Conservation (phyloP, 2,113 vertebrate genomes). For the Stegastes partitus region DNA sequence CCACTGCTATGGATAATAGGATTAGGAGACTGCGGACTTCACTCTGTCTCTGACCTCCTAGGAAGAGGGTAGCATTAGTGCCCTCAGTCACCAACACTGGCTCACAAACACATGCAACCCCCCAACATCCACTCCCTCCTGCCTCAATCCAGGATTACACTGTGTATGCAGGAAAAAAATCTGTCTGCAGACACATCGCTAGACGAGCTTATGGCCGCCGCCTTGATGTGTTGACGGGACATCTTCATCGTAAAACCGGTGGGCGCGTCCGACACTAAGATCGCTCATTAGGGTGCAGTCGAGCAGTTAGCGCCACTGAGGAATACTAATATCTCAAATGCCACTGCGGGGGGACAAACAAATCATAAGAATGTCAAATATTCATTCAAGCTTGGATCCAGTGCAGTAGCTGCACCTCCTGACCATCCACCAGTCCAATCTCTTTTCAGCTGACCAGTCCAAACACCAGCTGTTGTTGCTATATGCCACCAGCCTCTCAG, state of each 20-base stretch:
- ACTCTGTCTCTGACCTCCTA: conserved; percentile 53
- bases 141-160: conserved; percentile 63
- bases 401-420: not conserved
- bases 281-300: not conserved
- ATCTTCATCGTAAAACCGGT: conserved; percentile 16
- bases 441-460: conserved; percentile 31
- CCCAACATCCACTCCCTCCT: conserved; percentile 25
- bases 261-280: not conserved
- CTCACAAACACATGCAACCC: not conserved
- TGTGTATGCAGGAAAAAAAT: conserved; percentile 49
- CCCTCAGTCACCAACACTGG: conserved; percentile 17
- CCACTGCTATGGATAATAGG: conserved; percentile 64
- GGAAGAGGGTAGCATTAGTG: conserved; percentile 49
- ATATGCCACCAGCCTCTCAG: conserved; percentile 9
- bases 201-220: conserved; percentile 20
- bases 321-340: conserved; percentile 9
- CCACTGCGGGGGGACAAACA: not conserved
- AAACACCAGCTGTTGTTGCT: conserved; percentile 53
- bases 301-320: not conserved
- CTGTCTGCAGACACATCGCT: conserved; percentile 43
- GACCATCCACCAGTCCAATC: not conserved
- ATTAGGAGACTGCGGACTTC: conserved; percentile 66
- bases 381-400: not conserved
- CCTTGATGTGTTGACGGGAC: not conserved
- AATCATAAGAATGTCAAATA: not conserved